Percentiles rank a stretch among this genome's conserved stretches.
phyloP scores from a whole-genome alignment of 2,888 invertebrate genomes.

The Chalcis sispes region DNA sequence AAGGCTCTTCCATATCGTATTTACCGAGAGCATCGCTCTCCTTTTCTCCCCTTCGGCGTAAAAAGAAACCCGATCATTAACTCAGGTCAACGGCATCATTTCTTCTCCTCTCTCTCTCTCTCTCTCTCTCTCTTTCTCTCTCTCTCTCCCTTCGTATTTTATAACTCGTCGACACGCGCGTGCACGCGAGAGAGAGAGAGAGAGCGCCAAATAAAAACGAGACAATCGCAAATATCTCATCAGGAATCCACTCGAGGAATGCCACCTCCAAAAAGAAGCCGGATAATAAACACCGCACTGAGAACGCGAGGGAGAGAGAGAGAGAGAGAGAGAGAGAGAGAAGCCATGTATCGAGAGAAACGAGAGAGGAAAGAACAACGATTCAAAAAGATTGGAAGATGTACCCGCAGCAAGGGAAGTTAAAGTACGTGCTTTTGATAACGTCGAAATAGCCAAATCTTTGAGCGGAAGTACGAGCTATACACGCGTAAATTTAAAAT shows the following conservation, averaged over 20 bases:
- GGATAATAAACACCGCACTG: constrained; percentile 23
- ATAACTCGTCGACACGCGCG: constrained; percentile 9
- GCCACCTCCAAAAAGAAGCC: constrained; percentile 50
- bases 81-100: constrained; percentile 50
- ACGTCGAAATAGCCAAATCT: too few species aligned
- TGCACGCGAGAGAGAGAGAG: too few species aligned
- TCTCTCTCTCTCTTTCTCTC: too few species aligned
- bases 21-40: constrained; percentile 21
- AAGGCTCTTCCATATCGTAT: constrained; percentile 10
- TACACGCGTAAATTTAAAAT: too few species aligned
- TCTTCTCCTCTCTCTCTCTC: too few species aligned
- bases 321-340: constrained; percentile 10
- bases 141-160: too few species aligned
- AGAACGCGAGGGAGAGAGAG: background rate
- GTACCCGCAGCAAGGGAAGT: too few species aligned
- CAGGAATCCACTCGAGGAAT: constrained; percentile 51
- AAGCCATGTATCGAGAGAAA: background rate
- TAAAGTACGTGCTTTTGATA: too few species aligned
- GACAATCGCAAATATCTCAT: constrained; percentile 54
- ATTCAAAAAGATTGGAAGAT: background rate
- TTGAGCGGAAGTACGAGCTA: too few species aligned
- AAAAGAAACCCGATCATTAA: constrained; percentile 36
- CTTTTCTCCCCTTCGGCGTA: background rate
- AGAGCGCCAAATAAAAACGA: constrained; percentile 51
- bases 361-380: background rate